Percentiles rank a stretch among this genome's conserved stretches.
Evolutionary conservation across 2,797 vertebrate species (phyloP).

Genomic region (Coregonus sp.): DNA sequence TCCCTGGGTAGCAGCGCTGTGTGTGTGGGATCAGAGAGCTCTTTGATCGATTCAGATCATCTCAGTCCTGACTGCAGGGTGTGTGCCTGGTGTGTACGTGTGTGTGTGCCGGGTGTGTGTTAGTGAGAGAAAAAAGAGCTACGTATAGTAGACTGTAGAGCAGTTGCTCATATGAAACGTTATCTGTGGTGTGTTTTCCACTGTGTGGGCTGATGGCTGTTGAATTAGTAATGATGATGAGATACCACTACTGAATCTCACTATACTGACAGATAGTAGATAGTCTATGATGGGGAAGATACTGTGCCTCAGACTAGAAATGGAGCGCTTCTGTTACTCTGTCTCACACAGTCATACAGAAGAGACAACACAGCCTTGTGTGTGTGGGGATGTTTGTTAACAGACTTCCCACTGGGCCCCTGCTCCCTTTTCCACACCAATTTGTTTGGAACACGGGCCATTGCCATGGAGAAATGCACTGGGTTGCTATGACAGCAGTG

Average conservation of each 20-base stretch:
- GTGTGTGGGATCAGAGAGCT: not conserved
- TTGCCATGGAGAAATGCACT: constrained; percentile 63
- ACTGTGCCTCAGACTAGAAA: not conserved
- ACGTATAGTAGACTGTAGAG: constrained; percentile 17
- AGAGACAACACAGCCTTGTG: constrained; percentile 60
- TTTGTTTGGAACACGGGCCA: constrained; percentile 70
- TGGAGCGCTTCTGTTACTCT: not conserved
- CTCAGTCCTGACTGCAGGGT: too few species aligned
- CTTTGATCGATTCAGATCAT: too few species aligned
- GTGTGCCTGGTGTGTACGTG: not conserved
- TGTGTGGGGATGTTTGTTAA: constrained; percentile 54
- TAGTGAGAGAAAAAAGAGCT: not conserved
- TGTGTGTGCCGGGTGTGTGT: not conserved
- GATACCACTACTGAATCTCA: not conserved
- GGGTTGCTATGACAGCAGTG: constrained; percentile 68
- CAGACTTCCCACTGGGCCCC: constrained; percentile 46
- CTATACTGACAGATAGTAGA: not conserved
- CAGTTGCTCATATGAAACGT: not conserved
- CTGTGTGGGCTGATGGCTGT: not conserved
- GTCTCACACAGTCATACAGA: not conserved
- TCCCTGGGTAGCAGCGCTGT: not conserved
- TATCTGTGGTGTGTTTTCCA: not conserved
- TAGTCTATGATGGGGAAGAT: not conserved
- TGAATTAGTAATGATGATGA: constrained; percentile 2
- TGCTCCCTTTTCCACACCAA: constrained; percentile 64